Evolutionary conservation across 2,797 vertebrate species (phyloP), one percentile per base, ranked within the genome.

Genomic region (Premnoplex brunnescens): DNA sequence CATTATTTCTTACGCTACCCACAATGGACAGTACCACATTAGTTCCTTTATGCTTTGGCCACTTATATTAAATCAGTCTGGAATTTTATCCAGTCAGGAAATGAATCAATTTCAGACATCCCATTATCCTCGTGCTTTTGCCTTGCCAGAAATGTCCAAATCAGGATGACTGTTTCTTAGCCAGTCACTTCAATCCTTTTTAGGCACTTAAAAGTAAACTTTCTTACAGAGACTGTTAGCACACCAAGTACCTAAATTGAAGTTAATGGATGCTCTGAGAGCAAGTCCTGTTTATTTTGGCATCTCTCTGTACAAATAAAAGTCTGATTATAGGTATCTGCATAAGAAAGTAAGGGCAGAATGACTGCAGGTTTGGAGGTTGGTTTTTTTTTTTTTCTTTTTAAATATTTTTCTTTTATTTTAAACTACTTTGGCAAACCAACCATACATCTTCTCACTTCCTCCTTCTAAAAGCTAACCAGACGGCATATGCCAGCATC

Each of bases 11-110:
- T 79, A 34, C 0, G 1, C 66, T 91, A 34, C 12, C 37, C 27
- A 1, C 28, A 34, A 17, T 0, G 0, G 85, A 55, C 41, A 78
- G 30, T 72, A 36, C 32, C 63, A 59, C 36, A 20, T 93, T 81
- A 76, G 44, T 79, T 91, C n/a, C 49, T 78, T 91, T 75, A 0
- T 82, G 77, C 39, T 76, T 94, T 79, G 59, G 43, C 51, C 52
- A 41, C 48, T 91, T 85, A 8, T 14, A 89, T 93, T 89, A 92
- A 92, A 92, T 93, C 67, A 87, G 81, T 76, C 84, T 87, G 84
- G 93, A 93, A 87, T 82, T 85, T 91, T 74, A 91, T 89, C 84
- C 92, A 68, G 59, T 54, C 59, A 92, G 92, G 84, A 95, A 94
- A 94, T 85, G 16, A 94, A 96, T 91, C 81, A 15, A 11, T 82